Evolutionary conservation across 2,888 invertebrate genomes (phyloP).

Genomic region (Cataglyphis altisquamis): DNA sequence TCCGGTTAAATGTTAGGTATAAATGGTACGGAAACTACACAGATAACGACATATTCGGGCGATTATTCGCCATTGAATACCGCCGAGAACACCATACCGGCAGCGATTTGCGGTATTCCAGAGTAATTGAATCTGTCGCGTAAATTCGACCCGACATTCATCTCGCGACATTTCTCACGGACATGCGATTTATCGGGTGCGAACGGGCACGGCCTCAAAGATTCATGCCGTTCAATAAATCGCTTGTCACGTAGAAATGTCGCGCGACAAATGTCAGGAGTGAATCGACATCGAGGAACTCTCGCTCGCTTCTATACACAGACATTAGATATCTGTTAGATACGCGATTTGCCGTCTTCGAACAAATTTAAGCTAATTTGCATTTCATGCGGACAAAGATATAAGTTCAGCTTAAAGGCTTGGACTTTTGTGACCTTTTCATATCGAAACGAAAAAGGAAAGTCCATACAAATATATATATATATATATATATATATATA

Average conservation of each 20-base stretch:
- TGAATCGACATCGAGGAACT: conserved; percentile 46
- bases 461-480: not conserved
- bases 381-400: not conserved
- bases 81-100: not conserved
- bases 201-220: conserved; percentile 46
- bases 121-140: conserved; percentile 55
- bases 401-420: not conserved
- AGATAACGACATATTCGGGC: conserved; percentile 21
- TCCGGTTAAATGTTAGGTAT: not conserved
- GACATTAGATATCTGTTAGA: not conserved
- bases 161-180: conserved; percentile 52
- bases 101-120: conserved; percentile 49
- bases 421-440: not conserved
- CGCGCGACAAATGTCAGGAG: conserved; percentile 45
- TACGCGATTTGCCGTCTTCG: not conserved
- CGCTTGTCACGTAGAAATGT: conserved; percentile 48
- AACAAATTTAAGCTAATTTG: not conserved
- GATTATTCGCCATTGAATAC: conserved; percentile 42
- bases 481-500: not conserved
- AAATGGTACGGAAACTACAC: conserved; percentile 23
- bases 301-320: not conserved
- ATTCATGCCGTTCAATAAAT: conserved; percentile 49
- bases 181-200: conserved; percentile 51
- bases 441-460: not conserved
- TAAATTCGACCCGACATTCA: conserved; percentile 50